These are phyloP conservation scores for Dromaius novaehollandiae DNA, from an alignment of 2,113 vertebrate genomes.

Conservation along the genomic window DNA sequence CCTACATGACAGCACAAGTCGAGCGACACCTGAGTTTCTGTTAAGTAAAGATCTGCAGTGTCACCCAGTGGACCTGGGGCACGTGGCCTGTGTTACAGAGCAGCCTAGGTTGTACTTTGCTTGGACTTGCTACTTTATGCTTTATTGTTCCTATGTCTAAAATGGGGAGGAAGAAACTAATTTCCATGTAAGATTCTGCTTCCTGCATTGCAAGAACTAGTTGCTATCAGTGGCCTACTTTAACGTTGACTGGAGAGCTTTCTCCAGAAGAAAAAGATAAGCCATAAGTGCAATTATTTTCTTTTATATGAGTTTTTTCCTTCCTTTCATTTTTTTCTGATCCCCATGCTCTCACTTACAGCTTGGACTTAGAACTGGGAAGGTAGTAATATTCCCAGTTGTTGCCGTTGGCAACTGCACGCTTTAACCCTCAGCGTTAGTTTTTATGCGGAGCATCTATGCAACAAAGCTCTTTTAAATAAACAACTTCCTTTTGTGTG, in stretches of 20 bases:
- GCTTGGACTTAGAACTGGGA: background rate
- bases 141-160: background rate
- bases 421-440: background rate
- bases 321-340: background rate
- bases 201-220: fast-evolving
- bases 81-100: too few species aligned
- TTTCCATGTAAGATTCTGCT: background rate
- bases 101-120: fast-evolving
- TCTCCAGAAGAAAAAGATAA: background rate
- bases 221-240: background rate
- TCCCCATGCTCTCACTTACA: background rate
- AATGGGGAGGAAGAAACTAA: background rate
- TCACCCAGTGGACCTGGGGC: fast-evolving
- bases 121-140: background rate
- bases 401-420: background rate
- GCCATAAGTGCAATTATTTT: too few species aligned
- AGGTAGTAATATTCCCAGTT: background rate
- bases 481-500: slow-evolving; percentile 1
- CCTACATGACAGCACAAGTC: fast-evolving
- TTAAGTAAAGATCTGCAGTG: fast-evolving
- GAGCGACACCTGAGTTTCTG: fast-evolving
- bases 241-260: background rate
- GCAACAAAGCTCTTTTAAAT: background rate
- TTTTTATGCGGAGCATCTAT: background rate
- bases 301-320: background rate